phyloP scores from a whole-genome alignment of 2,888 invertebrate species.

The Aleiodes leptofemur region DNA sequence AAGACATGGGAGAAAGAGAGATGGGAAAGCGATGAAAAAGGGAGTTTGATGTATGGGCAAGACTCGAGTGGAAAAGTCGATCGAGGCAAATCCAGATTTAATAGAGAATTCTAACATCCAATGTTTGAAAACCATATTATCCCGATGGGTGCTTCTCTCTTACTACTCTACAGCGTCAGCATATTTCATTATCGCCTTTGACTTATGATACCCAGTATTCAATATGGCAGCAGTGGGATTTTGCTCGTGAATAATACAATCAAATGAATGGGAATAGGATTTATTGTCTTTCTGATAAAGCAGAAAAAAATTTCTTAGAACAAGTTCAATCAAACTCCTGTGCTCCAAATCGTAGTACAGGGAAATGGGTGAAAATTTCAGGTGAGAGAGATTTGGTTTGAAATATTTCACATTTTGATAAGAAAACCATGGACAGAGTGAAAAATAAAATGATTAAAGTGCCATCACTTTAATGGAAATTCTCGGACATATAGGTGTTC shows the following conservation, averaged over 20 bases:
- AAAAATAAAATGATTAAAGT: no score
- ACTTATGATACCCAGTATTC: constrained; percentile 68
- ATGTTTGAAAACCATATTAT: constrained; percentile 44
- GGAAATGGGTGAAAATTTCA: no score
- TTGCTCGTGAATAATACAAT: background rate
- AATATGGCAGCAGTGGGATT: constrained; percentile 59
- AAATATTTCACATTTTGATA: no score
- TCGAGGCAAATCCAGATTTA: constrained; percentile 65
- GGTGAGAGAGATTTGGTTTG: no score
- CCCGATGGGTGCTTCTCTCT: constrained; percentile 39
- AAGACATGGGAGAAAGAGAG: background rate
- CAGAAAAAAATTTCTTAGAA: background rate
- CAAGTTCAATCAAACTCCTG: no score
- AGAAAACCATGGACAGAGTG: no score
- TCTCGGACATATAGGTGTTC: no score
- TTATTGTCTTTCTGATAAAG: background rate
- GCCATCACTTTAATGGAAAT: no score
- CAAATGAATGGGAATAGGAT: no score
- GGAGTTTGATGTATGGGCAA: constrained; percentile 28
- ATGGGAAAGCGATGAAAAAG: constrained; percentile 28
- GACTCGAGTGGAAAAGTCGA: constrained; percentile 45
- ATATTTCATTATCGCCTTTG: constrained; percentile 69
- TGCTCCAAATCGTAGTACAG: no score
- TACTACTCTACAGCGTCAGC: constrained; percentile 61
- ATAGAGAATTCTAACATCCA: constrained; percentile 59